Base-by-base conservation (phyloP, 2,888 invertebrate genomes). In the Macaria liturata region DNA sequence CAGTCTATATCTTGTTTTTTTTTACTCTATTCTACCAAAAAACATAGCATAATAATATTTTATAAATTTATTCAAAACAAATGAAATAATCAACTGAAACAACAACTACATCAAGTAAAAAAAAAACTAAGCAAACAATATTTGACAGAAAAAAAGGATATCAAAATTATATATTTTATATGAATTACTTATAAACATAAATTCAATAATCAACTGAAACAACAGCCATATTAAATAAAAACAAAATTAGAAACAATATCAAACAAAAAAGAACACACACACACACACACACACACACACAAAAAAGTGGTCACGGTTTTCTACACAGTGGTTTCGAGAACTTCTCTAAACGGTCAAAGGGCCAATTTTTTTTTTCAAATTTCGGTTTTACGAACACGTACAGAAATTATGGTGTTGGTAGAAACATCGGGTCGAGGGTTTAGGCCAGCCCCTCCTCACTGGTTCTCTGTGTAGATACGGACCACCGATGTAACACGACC, bases 281-380 rank as follows among this genome's bases (percentile, higher is more conserved):
- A 32, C 57, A 84, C n/a, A n/a, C n/a, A n/a, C n/a, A n/a, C n/a
- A 50, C 49, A 48, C 31, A 45, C 39, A 8, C 9, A 32, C 57
- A 84, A 20, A 86, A 84, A 76, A 65, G 82, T 80, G 82, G 78
- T 86, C 88, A 59, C 71, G 61, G 61, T 42, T 31, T 80, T 83
- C 89, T 90, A 88, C 88, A 72, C 87, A 88, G 90, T 87, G 81
- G 86, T 74, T 81, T 81, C 86, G 90, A 90, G 89, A 84, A 61
- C 53, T 74, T 81, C 88, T 89, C 89, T 86, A 88, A 81, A 87
- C 80, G 83, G 88, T 85, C 84, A 87, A 85, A 78, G 73, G 71
- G 78, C 82, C 83, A 80, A 70, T 80, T 88, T 87, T 89, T 87
- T 88, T 89, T 78, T 72, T 62, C 47, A 58, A 68, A 69, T 73